Base-by-base conservation (phyloP, 1,140 invertebrate species). In the Leptopilina boulardi region DNA sequence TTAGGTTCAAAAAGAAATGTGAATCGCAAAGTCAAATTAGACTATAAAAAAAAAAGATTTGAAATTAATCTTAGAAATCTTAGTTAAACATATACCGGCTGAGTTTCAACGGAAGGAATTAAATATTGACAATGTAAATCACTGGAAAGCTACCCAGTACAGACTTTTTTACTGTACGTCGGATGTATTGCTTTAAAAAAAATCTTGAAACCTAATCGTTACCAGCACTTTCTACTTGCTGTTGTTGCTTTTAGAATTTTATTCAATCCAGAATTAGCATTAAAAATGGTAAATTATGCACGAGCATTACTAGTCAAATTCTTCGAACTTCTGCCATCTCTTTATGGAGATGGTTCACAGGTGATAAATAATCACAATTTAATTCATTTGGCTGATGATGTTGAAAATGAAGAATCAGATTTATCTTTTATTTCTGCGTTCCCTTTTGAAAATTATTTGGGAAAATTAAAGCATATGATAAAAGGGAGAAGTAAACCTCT, bases 41-140 rank as follows among this genome's bases (percentile, higher is more conserved):
- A 0, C 30, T 2, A 0, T 1, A 15, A 18, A 0, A 21, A 75
- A 15, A 41, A 1, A 71, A 0, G 0, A 3, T 6, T 42, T 75
- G 13, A 41, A 54, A n/a, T 71, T 26, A 18, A 71, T 72, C 19
- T 75, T 56, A n/a, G 19, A 44, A 15, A 44, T 23, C 0, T 1
- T 75, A 18, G 21, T 13, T 9, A 72, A 38, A 3, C 44, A 4
- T 72, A 54, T 76, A 11, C 73, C 77, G 1, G 13, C 0, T n/a
- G 70, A 78, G 42, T 78, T 78, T n/a, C 77, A 71, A 75, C 47
- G 73, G 38, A 75, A 78, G 34, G 30, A 38, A 38, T 78, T 78
- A 5, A 9, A 78, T 26, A 5, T 78, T 8, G 9, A 44, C 11
- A 54, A 75, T 19, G 59, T 54, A 26, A 4, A 6, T 44, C 47